Evolutionary conservation across 2,888 invertebrate genomes (phyloP).

Genomic region (Lingula anatina): DNA sequence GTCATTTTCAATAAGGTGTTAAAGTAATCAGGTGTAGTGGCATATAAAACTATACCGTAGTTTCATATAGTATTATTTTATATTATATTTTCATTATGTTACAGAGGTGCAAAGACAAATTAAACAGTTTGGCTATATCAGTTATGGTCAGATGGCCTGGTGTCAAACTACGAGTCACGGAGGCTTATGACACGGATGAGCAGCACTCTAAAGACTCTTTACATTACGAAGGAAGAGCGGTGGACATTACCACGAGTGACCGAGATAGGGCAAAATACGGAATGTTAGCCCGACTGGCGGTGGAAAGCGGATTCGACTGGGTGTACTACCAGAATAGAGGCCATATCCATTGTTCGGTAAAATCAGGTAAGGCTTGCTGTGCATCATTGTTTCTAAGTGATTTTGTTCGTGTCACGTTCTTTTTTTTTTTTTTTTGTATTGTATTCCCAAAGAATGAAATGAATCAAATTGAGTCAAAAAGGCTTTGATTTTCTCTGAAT

Average conservation of each 20-base stretch:
- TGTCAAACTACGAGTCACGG: constrained; percentile 84
- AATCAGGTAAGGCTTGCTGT: constrained; percentile 70
- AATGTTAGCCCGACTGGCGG: constrained; percentile 90
- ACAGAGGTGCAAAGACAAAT: constrained; percentile 91
- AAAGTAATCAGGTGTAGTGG: no score
- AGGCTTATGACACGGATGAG: constrained; percentile 88
- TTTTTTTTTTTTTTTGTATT: no score
- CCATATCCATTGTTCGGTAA: constrained; percentile 95
- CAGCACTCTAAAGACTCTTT: constrained; percentile 72
- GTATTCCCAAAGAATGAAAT: no score
- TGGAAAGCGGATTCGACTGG: constrained; percentile 98
- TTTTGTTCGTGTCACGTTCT: neutral
- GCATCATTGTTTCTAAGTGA: neutral
- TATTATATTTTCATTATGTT: constrained; percentile 49
- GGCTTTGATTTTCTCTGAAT: no score
- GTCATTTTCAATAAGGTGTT: no score
- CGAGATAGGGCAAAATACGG: constrained; percentile 89
- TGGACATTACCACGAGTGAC: constrained; percentile 93
- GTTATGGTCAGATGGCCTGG: constrained; percentile 99
- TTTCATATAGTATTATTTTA: no score
- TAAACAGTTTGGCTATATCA: constrained; percentile 88
- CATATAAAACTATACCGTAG: no score
- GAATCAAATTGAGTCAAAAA: no score
- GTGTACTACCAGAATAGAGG: constrained; percentile 92
- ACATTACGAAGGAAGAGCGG: constrained; percentile 95